Conservation (phyloP, 1,140 invertebrate genomes). For the Argopecten irradians region DNA sequence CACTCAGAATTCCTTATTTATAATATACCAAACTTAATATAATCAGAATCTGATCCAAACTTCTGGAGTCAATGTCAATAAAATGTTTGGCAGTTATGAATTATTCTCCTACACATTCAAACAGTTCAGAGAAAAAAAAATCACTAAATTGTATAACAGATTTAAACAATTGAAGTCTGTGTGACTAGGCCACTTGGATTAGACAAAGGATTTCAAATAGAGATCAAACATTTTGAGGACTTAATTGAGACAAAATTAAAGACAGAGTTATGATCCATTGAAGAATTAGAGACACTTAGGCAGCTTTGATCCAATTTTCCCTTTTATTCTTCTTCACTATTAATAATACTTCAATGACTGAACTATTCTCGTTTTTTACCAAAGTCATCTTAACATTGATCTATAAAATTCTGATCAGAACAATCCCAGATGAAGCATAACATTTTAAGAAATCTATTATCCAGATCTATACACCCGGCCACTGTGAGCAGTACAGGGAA, state of each 20-base stretch:
- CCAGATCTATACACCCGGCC: background rate
- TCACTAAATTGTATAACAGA: background rate
- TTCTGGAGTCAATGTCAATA: too few relatives aligned
- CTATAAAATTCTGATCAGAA: background rate
- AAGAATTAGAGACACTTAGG: background rate
- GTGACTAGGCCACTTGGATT: background rate
- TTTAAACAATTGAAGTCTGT: background rate
- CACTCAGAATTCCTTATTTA: too few relatives aligned
- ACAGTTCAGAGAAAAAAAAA: background rate
- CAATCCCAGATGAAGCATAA: background rate
- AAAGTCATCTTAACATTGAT: background rate
- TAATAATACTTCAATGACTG: background rate
- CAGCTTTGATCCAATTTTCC: background rate
- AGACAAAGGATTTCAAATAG: background rate
- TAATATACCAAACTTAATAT: too few relatives aligned
- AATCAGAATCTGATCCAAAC: too few relatives aligned
- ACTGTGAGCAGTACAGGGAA: background rate
- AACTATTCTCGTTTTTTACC: background rate
- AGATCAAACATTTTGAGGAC: slow-evolving; percentile 16
- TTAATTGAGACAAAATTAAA: background rate
- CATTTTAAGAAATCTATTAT: background rate
- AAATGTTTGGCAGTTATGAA: background rate
- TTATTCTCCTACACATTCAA: background rate
- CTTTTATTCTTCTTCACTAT: background rate
- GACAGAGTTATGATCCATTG: background rate